phyloP scores from a whole-genome alignment of 2,797 vertebrate genomes.

The Parambassis ranga region DNA sequence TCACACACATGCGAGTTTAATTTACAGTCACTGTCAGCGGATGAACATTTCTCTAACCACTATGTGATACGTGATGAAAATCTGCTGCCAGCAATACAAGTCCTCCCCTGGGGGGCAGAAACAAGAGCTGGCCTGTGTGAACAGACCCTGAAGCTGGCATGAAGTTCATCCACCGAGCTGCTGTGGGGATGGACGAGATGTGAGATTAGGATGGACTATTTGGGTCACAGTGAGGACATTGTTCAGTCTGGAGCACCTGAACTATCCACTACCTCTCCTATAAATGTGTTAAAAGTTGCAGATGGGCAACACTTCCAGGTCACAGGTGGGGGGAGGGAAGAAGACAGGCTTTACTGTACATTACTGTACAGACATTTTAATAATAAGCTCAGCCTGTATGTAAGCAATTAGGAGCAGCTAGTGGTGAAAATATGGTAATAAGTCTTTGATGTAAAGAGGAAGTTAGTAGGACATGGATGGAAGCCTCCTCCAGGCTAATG shows the following conservation, averaged over 20 bases:
- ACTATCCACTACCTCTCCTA: neutral
- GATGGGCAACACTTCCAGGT: neutral
- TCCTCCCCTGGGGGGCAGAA: constrained; percentile 43
- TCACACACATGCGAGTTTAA: constrained; percentile 51
- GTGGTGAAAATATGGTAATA: constrained; percentile 34
- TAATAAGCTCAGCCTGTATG: neutral
- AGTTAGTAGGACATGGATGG: constrained; percentile 31
- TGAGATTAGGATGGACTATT: constrained; percentile 18
- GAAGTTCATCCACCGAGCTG: constrained; percentile 30
- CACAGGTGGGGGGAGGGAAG: neutral
- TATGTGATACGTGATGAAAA: constrained; percentile 62
- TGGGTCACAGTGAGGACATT: constrained; percentile 23
- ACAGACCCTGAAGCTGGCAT: constrained; percentile 28
- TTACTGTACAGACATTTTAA: neutral
- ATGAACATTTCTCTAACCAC: constrained; percentile 58
- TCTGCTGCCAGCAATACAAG: constrained; percentile 52
- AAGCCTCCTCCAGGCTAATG: neutral
- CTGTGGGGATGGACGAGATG: constrained; percentile 17
- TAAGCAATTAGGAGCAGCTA: constrained; percentile 9
- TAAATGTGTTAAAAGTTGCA: constrained; percentile 22
- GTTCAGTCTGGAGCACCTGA: constrained; percentile 35
- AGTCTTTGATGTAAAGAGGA: constrained; percentile 12
- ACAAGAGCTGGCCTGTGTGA: constrained; percentile 53
- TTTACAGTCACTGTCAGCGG: constrained; percentile 67
- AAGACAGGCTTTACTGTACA: neutral